Evolutionary conservation across 2,888 invertebrate species (phyloP), one percentile per base, ranked within the genome.

Genomic region (Thymelicus lineola): DNA sequence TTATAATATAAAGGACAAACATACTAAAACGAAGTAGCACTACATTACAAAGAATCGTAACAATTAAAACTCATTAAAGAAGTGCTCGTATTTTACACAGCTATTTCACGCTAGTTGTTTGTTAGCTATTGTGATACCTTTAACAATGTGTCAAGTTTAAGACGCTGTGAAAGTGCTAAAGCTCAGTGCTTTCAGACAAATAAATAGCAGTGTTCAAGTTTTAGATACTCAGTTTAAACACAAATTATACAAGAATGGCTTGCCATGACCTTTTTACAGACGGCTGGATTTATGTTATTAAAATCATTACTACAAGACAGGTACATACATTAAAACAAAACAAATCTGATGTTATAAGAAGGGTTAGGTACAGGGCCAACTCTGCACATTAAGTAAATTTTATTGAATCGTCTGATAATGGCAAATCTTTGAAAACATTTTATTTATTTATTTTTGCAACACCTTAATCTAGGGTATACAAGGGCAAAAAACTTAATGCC

Each of bases 111-210:
- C 48, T 50, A 17, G 48, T 50, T 17, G 15, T 50, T 6, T 45
- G 14, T 45, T 6, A 50, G 48, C 17, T 17, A 17, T 50, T 50
- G 48, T 50, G 17, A 50, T 48, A 50, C 48, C 48, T 9, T 17
- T 50, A 50, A 50, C 48, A 50, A 50, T 50, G 48, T 17, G 48
- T 50, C 48, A 50, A 50, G 48, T 50, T 50, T 50, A 15, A 15
- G 17, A 12, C 4, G 42, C 42, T 12, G 42, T 42, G 48, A 50
- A 17, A 15, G 15, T 15, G 0, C 1, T 17, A 17, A 50, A 50
- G 48, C 48, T 50, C 48, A 50, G 48, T n/a, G 48, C 48, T 17
- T 17, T n/a, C 15, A 50, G 48, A 50, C 48, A 50, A 50, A 15
- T 50, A 50, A 50, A 9, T 50, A 15, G 7, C 17, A 17, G 15